Base-by-base conservation (phyloP, 2,797 vertebrate species). In the Sylvilagus floridanus region DNA sequence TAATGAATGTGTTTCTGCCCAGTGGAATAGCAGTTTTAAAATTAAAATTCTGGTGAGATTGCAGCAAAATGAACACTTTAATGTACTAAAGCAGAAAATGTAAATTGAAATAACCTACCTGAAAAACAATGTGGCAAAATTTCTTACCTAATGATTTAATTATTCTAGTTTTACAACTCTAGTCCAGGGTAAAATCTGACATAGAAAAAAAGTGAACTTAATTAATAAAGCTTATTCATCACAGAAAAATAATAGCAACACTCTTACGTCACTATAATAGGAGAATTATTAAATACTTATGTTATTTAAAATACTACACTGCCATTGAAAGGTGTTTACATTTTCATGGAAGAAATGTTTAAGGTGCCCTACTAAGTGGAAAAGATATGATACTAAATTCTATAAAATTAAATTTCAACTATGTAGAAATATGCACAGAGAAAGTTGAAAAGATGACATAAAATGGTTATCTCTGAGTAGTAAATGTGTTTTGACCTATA, bases 1-100 rank as follows among this genome's bases (percentile, higher is more conserved):
- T 81, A 95, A 90, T 30, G 30, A 88, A 87, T 76, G 28, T 79
- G 52, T 87, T 91, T 91, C n/a, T 91, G 28, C 19, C 72, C 26
- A 84, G 3, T 47, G 84, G 47, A 91, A 84, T 37, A 87, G 13
- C 35, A 65, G 30, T 68, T 93, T 95, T 83, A 71, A 81, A 87
- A 84, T 90, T 69, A 91, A 92, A 60, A 17, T 94, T 26, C 65
- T 83, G 14, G 19, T 66, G 12, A 84, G 9, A 85, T 30, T 68
- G 42, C 47, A 88, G 32, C 62, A 92, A 85, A 88, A 72, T 88
- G 66, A 95, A 85, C 3, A 63, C 4, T 76, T 26, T 57, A 32
- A 30, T 62, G 37, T 3, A 35, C 26, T 77, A 14, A 71, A 84
- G 30, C 57, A 73, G 6, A 28, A 90, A 84, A 82, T n/a, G 54